A percentile compares a stretch with the other conserved stretches of the same genome.
Evolutionary conservation across 1,140 invertebrate species (phyloP).

Genomic region (Drosophila nannoptera): DNA sequence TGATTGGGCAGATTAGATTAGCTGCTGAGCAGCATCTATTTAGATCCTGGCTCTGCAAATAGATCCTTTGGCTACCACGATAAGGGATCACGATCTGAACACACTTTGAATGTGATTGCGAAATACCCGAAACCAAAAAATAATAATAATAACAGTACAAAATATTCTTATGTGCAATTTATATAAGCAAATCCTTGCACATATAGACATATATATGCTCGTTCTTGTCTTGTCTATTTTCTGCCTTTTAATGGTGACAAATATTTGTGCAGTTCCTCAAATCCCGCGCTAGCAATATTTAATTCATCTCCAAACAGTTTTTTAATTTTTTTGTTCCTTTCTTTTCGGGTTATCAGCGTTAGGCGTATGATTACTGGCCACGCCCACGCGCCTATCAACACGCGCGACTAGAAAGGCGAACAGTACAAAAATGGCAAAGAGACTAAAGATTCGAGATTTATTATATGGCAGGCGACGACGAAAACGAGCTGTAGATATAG

Average conservation of each 20-base stretch:
- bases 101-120: slow-evolving; percentile 44
- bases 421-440: slow-evolving; percentile 62
- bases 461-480: slow-evolving; percentile 25
- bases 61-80: background rate
- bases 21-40: background rate
- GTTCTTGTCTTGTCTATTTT: slow-evolving; percentile 1
- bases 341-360: slow-evolving; percentile 37
- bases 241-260: slow-evolving; percentile 49
- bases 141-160: background rate
- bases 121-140: slow-evolving; percentile 39
- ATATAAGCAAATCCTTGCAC: slow-evolving; percentile 42
- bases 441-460: slow-evolving; percentile 66
- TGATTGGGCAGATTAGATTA: no score
- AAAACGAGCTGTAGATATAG: slow-evolving; percentile 19
- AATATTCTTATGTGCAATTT: slow-evolving; percentile 48
- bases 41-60: background rate
- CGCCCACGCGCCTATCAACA: slow-evolving; percentile 37
- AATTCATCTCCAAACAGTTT: slow-evolving; percentile 51
- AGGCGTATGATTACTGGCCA: slow-evolving; percentile 17
- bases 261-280: slow-evolving; percentile 68
- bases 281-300: slow-evolving; percentile 34
- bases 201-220: background rate
- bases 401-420: slow-evolving; percentile 42
- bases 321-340: no score
- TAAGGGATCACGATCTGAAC: background rate